Conservation (phyloP, 2,888 invertebrate genomes). For the Neocrepidodera transversa region DNA sequence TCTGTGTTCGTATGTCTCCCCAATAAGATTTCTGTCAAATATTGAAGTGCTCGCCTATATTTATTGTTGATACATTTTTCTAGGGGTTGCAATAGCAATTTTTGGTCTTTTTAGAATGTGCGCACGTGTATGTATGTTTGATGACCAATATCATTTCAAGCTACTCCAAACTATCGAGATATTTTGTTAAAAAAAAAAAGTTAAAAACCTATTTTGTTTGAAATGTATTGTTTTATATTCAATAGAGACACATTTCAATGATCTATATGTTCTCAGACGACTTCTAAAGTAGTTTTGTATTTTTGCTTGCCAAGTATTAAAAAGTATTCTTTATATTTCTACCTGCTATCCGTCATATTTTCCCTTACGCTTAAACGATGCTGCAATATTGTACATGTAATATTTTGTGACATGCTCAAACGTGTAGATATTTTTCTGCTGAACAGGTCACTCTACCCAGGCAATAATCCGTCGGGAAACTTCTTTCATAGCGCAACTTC, state of each 20-base stretch:
- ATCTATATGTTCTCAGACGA: conserved; percentile 15
- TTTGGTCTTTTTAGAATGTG: too few relatives aligned
- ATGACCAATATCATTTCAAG: too few relatives aligned
- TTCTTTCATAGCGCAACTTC: conserved; percentile 41
- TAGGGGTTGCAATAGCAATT: too few relatives aligned
- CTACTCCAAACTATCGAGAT: too few relatives aligned
- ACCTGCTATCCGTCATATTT: conserved; percentile 35
- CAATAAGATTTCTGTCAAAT: too few relatives aligned
- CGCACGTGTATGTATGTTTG: too few relatives aligned
- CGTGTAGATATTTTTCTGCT: conserved; percentile 51
- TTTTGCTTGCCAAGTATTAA: conserved; percentile 37
- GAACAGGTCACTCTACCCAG: conserved; percentile 45
- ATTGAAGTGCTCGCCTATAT: too few relatives aligned
- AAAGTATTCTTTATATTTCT: conserved; percentile 38
- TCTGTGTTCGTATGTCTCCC: too few relatives aligned
- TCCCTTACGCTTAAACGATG: conserved; percentile 40
- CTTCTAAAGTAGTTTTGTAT: conserved; percentile 14
- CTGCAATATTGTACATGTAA: conserved; percentile 51
- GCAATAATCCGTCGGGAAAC: conserved; percentile 43
- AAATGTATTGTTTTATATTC: conserved; percentile 21
- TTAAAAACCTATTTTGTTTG: not conserved
- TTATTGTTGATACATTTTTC: too few relatives aligned
- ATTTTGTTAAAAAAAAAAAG: conserved; percentile 6
- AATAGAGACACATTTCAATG: conserved; percentile 17
- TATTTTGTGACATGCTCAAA: conserved; percentile 53